Percentiles rank a stretch among this genome's conserved stretches.
These are phyloP conservation scores for Onychomys torridus DNA, from an alignment of 2,797 vertebrate species.

Conservation along the genomic window DNA sequence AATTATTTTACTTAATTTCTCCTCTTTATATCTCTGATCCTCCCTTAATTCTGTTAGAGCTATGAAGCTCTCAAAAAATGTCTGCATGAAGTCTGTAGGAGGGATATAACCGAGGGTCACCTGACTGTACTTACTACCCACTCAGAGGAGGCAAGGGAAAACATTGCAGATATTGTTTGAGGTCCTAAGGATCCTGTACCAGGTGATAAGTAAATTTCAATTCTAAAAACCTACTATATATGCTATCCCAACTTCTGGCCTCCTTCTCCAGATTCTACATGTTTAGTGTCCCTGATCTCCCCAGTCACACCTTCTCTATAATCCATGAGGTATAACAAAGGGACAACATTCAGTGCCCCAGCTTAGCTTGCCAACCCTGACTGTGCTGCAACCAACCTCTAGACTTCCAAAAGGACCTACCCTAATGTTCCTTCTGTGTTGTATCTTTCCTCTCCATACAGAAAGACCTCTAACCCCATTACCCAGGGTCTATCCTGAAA, in stretches of 20 bases:
- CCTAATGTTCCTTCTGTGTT: accelerated
- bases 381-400: background rate
- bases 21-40: no score
- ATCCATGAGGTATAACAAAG: no score
- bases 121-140: accelerated
- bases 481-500: no score
- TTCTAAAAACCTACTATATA: background rate
- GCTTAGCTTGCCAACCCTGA: background rate
- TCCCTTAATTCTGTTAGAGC: background rate
- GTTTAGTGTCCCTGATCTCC: background rate
- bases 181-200: background rate
- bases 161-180: background rate
- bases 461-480: no score
- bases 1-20: background rate
- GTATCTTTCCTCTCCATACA: background rate
- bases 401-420: no score
- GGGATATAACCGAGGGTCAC: accelerated
- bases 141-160: accelerated
- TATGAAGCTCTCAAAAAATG: background rate
- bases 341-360: background rate
- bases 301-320: background rate
- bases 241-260: background rate
- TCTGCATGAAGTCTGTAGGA: background rate
- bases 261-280: background rate
- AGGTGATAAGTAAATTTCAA: background rate